Conservation (phyloP, 2,797 vertebrate species). For the Antennarius maculatus region DNA sequence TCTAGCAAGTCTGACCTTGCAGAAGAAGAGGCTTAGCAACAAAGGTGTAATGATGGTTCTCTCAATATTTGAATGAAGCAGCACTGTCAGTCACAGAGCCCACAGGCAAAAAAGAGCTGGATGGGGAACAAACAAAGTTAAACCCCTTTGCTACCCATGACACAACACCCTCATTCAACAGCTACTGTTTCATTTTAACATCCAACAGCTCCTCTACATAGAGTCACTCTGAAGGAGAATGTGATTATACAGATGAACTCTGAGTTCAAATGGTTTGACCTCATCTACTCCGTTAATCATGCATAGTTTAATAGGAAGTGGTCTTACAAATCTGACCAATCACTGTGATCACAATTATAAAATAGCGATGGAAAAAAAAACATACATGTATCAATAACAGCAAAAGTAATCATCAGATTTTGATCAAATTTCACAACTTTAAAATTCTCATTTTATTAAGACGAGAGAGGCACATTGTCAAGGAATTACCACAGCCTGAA, state of each 20-base stretch:
- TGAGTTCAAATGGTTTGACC: too few relatives aligned
- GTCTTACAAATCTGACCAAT: too few relatives aligned
- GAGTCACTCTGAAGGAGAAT: constrained; percentile 8
- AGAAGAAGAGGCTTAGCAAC: constrained; percentile 42
- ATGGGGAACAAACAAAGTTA: constrained; percentile 58
- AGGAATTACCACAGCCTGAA: not conserved
- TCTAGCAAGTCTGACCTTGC: constrained; percentile 73
- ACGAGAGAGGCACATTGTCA: not conserved
- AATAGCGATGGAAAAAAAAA: not conserved
- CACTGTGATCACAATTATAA: not conserved
- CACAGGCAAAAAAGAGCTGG: constrained; percentile 61
- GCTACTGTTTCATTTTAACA: constrained; percentile 50
- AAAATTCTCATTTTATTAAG: not conserved
- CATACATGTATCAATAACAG: too few relatives aligned
- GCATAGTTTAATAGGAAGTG: too few relatives aligned
- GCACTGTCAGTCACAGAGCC: constrained; percentile 49
- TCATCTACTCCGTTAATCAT: too few relatives aligned
- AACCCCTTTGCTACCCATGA: constrained; percentile 22
- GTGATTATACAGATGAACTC: not conserved
- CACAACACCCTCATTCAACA: constrained; percentile 26
- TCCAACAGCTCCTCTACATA: not conserved
- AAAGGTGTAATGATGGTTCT: constrained; percentile 63
- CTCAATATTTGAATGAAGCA: constrained; percentile 55
- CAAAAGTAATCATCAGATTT: not conserved
- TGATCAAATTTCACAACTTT: not conserved